Base-by-base conservation (phyloP, 2,113 vertebrate genomes). In the Tragelaphus strepsiceros region DNA sequence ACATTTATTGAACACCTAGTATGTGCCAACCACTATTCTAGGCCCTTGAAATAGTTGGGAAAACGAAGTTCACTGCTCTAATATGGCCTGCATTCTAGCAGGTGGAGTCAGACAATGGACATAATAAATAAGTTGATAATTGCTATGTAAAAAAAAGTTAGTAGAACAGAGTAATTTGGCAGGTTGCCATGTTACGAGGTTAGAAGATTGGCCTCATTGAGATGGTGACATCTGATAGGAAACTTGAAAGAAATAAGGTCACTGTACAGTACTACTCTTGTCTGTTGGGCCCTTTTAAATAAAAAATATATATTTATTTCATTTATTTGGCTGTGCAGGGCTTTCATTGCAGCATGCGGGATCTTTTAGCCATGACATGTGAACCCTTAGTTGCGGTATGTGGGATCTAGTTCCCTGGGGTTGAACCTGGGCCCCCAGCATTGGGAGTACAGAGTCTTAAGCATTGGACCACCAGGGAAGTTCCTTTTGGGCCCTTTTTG, bases 261-360 rank as follows among this genome's bases (percentile, higher is more conserved):
- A 39, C 30, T 78, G 4, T 22, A n/a, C 1, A 15, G 56, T 2
- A 15, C 49, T 43, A 8, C 10, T 89, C 71, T 35, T 22, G 3
- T 62, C 62, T 15, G 17, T 21, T 77, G 22, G 22, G 35, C 39
- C 39, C 39, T 43, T 77, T 77, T 77, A 15, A 22, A 22, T 74
- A 12, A 39, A 19, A 71, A 12, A 39, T 39, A 35, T 35, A 12
- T 71, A 43, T 43, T 4, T 26, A 24, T 24, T 43, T 74, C 22
- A 43, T 77, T 43, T 77, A 15, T 43, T 43, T 77, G 22, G 3
- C 17, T 71, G 19, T 71, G 17, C 67, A 71, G 67, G 67, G 19
- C 71, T 77, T 26, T 43, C 0, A 0, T 77, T 77, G 71, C 39
- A 43, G 22, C 39, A 26, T 14, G 6, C 0, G 0, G 39, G 71